Evolutionary conservation across 2,888 invertebrate genomes (phyloP).

Genomic region (Scrobipalpa atriplicella): DNA sequence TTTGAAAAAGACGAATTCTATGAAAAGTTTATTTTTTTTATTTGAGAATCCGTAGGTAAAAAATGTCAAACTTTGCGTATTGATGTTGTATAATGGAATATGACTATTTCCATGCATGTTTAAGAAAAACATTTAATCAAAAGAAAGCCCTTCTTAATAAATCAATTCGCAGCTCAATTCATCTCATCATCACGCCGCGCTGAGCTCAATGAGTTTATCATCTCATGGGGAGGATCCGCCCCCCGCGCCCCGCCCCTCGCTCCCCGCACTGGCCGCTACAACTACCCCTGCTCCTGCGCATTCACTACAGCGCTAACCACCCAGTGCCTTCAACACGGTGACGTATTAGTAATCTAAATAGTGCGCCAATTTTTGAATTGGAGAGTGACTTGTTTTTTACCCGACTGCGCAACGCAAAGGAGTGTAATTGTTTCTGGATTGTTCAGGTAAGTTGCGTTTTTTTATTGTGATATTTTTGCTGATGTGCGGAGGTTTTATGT

Average conservation of each 20-base stretch:
- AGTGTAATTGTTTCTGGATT: slow-evolving; percentile 1
- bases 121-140: too few relatives aligned
- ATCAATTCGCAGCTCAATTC: not conserved
- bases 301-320: not conserved
- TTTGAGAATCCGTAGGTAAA: too few relatives aligned
- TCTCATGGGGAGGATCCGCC: not conserved
- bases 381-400: not conserved
- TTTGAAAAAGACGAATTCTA: too few relatives aligned
- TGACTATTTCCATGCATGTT: too few relatives aligned
- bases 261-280: not conserved
- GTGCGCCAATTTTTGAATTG: not conserved
- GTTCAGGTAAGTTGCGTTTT: not conserved
- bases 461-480: not conserved
- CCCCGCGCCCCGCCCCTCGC: not conserved
- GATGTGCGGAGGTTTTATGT: too few relatives aligned
- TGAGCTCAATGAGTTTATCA: slow-evolving; percentile 18
- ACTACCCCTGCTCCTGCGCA: not conserved
- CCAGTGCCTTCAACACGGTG: slow-evolving; percentile 4
- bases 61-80: too few relatives aligned
- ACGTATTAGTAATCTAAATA: not conserved
- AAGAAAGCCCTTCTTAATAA: not conserved
- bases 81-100: too few relatives aligned
- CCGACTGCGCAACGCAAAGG: too few relatives aligned
- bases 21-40: too few relatives aligned
- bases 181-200: not conserved